Percentiles rank a stretch among this genome's conserved stretches.
phyloP scores from a whole-genome alignment of 92 coral and sea anemone genomes.

The Ricordea florida region DNA sequence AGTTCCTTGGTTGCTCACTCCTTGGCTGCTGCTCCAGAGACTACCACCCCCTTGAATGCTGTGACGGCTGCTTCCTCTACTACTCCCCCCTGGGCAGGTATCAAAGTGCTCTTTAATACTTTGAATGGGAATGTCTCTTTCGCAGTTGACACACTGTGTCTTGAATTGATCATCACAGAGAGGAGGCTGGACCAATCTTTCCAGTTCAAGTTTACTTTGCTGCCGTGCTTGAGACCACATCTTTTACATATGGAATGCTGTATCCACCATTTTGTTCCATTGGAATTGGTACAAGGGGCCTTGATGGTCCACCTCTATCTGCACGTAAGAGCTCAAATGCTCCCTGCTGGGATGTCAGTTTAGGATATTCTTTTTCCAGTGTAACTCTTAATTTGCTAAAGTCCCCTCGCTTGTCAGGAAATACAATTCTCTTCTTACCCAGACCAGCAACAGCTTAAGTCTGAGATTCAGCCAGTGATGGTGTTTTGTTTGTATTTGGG shows the following conservation, averaged over 20 bases:
- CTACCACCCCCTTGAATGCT: background rate
- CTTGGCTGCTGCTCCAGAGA: background rate
- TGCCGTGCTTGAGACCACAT: slow-evolving; percentile 25
- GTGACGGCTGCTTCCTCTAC: background rate
- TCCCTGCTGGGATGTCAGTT: slow-evolving; percentile 27
- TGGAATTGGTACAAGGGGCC: slow-evolving; percentile 32
- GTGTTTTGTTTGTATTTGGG: slow-evolving; percentile 10
- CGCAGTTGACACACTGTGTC: slow-evolving; percentile 31
- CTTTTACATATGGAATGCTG: slow-evolving; percentile 39
- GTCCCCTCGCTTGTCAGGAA: slow-evolving; percentile 40
- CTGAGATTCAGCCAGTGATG: background rate
- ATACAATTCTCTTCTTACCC: slow-evolving; percentile 35
- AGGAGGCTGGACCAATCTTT: background rate
- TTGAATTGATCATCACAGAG: background rate
- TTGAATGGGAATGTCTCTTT: slow-evolving; percentile 13
- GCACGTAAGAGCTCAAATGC: slow-evolving; percentile 49
- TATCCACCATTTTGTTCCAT: slow-evolving; percentile 30
- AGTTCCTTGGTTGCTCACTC: background rate
- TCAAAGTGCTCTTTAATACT: slow-evolving; percentile 18
- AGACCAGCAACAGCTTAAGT: slow-evolving; percentile 17
- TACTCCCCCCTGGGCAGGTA: slow-evolving; percentile 20
- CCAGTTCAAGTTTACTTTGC: slow-evolving; percentile 10
- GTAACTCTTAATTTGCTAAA: background rate
- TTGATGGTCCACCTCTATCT: slow-evolving; percentile 32
- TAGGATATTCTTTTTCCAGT: slow-evolving; percentile 49